A percentile compares a stretch with the other conserved stretches of the same genome.
phyloP scores from a whole-genome alignment of 1,140 invertebrate species.

The Manduca sexta region DNA sequence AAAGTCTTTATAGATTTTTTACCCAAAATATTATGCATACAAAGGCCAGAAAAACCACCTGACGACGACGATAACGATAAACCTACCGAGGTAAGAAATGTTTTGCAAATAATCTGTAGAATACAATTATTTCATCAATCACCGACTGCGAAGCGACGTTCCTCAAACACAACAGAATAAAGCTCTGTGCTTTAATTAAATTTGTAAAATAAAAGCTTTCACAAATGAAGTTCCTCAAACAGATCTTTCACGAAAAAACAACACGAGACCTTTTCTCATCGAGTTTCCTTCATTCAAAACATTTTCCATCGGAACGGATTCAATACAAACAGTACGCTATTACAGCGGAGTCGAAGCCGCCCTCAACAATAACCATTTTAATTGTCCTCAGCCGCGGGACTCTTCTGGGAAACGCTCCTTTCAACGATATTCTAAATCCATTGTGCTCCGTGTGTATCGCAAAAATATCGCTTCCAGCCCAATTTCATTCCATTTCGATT shows the following conservation, averaged over 20 bases:
- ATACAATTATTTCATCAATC: slow-evolving; percentile 17
- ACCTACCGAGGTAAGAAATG: slow-evolving; percentile 75
- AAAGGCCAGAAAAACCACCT: slow-evolving; percentile 83
- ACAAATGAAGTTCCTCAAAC: slow-evolving; percentile 39
- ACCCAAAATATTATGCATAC: slow-evolving; percentile 88
- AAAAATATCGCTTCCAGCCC: slow-evolving; percentile 67
- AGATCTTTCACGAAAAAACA: slow-evolving; percentile 45
- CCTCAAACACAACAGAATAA: slow-evolving; percentile 14
- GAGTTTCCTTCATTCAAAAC: slow-evolving; percentile 52
- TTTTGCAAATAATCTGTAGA: slow-evolving; percentile 9
- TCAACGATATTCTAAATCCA: slow-evolving; percentile 61
- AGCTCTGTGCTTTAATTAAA: slow-evolving; percentile 42
- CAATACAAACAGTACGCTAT: slow-evolving; percentile 51
- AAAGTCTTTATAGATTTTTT: slow-evolving; percentile 91
- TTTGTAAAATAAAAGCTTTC: slow-evolving; percentile 43
- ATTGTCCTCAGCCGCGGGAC: slow-evolving; percentile 50
- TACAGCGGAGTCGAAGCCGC: slow-evolving; percentile 34
- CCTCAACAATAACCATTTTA: slow-evolving; percentile 61
- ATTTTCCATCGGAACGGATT: slow-evolving; percentile 47
- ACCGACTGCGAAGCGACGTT: slow-evolving; percentile 7
- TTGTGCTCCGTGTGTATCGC: slow-evolving; percentile 60
- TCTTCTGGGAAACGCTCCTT: slow-evolving; percentile 50
- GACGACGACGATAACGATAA: slow-evolving; percentile 80
- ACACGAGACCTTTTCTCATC: slow-evolving; percentile 40
- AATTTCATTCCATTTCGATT: slow-evolving; percentile 73